Conservation (phyloP, 2,797 vertebrate species). For the Picus viridis region DNA sequence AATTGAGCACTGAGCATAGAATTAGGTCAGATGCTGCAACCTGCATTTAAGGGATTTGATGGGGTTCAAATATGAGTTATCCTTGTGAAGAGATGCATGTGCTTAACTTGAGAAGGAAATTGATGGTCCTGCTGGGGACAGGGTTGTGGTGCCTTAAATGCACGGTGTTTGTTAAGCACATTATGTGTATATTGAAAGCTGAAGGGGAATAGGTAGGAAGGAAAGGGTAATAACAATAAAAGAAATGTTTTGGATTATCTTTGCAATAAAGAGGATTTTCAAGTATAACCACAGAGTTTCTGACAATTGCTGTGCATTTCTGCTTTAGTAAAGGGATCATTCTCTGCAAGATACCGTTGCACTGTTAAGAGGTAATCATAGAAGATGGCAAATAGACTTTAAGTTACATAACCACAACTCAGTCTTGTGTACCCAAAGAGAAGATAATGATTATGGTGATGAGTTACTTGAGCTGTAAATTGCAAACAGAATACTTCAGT, state of each 20-base stretch:
- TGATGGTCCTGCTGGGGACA: neutral
- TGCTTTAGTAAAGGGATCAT: neutral
- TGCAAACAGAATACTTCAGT: constrained; percentile 1
- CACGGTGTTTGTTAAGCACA: neutral
- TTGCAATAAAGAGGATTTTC: neutral
- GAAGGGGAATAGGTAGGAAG: neutral
- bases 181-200: neutral
- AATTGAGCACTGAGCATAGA: neutral
- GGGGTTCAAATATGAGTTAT: neutral
- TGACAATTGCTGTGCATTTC: neutral
- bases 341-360: neutral
- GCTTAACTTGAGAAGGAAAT: neutral
- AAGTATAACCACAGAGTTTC: neutral
- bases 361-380: neutral
- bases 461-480: constrained; percentile 34
- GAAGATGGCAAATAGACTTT: constrained; percentile 14
- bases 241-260: neutral
- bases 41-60: neutral
- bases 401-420: constrained; percentile 41
- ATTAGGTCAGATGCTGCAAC: neutral
- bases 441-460: constrained; percentile 20
- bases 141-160: neutral
- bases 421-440: constrained; percentile 14
- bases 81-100: neutral
- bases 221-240: neutral